Conservation (phyloP, 1,140 invertebrate species). For the Oryzaephilus surinamensis region DNA sequence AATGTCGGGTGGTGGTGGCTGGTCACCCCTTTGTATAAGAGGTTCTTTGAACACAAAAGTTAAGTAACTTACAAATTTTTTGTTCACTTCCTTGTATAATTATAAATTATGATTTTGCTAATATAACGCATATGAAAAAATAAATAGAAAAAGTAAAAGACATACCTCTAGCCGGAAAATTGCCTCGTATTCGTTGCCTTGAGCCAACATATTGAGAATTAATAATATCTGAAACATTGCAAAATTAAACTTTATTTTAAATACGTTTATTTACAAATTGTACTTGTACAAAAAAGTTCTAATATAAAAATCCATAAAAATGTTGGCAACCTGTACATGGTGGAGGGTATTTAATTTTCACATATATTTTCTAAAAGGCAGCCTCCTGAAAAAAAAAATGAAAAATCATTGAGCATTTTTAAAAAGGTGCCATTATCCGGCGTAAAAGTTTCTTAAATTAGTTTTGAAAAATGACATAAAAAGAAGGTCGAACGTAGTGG, state of each 20-base stretch:
- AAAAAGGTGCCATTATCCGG: too few species aligned
- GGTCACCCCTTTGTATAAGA: constrained; percentile 24
- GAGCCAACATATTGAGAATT: neutral
- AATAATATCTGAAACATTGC: neutral
- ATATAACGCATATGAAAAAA: neutral
- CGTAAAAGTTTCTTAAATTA: too few species aligned
- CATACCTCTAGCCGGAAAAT: constrained; percentile 10
- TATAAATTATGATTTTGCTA: constrained; percentile 1
- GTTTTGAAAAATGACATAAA: too few species aligned
- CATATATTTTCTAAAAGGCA: too few species aligned
- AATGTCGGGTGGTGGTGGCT: constrained; percentile 24
- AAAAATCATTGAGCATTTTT: too few species aligned
- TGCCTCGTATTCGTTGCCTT: constrained; percentile 9
- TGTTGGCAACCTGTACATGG: too few species aligned
- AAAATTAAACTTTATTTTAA: neutral
- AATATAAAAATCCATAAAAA: constrained; percentile 7
- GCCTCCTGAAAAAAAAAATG: too few species aligned
- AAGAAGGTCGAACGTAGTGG: too few species aligned
- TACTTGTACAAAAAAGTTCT: constrained; percentile 2
- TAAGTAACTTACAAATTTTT: too few species aligned
- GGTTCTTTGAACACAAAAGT: constrained; percentile 15
- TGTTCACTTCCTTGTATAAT: too few species aligned
- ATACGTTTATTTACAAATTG: constrained; percentile 8
- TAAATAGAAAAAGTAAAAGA: neutral
- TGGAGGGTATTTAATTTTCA: too few species aligned